Base-by-base conservation (phyloP, 2,797 vertebrate genomes). In the Schizopygopsis pylzovi region DNA sequence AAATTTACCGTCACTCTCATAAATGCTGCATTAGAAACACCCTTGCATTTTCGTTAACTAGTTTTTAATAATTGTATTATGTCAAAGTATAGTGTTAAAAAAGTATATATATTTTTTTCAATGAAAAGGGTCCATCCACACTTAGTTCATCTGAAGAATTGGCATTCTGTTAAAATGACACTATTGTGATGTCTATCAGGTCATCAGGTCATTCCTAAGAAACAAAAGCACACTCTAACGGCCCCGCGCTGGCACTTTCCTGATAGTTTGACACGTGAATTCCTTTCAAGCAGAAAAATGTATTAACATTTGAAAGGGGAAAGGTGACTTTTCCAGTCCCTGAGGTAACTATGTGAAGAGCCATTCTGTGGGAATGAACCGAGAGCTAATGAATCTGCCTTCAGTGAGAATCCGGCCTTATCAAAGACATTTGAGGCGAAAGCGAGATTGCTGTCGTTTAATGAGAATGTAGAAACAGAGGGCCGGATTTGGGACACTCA, bases 301-400 rank as follows among this genome's bases (percentile, higher is more conserved):
- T 52, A 89, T 89, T 85, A 71, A 16, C 39, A 70, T 76, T 84
- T 75, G 79, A 75, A 89, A 84, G 63, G 76, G 43, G 59, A 71
- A 39, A 80, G 71, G 78, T 84, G 84, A 84, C 78, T 75, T 84
- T 68, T 84, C 47, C 71, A 25, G 18, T 71, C 81, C 47, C 43
- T 12, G 78, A 78, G 84, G 54, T 70, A 45, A 78, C 39, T 79
- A 25, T 59, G 13, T 41, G 28, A 49, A 41, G 16, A 84, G 45
- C 70, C 25, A 41, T 75, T 81, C 72, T 45, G 43, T 68, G 85
- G 61, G 71, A 85, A 87, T 59, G 68, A 47, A 75, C 45, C 6
- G 12, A 49, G 47, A 22, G 43, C 76, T 18, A 73, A 84, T 68
- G 33, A 61, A 37, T 45, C 41, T 12, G 52, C 49, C 79, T 37